These are phyloP conservation scores for Aphelinus certus DNA, from an alignment of 1,140 invertebrate species.

Conservation along the genomic window DNA sequence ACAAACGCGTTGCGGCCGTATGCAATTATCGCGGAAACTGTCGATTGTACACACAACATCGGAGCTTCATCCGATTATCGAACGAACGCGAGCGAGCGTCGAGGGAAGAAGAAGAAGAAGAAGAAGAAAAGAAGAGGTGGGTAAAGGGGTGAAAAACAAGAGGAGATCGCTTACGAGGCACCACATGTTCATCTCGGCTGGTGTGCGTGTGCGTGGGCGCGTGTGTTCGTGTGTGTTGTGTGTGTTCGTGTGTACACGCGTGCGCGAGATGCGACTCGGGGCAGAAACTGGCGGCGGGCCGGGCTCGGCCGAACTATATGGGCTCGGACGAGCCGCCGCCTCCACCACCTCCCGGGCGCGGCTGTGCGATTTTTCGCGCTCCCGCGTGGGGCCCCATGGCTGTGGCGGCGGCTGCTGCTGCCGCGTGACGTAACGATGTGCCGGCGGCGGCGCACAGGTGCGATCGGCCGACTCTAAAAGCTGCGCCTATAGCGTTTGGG, in stretches of 20 bases:
- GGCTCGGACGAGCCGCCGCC: conserved; percentile 46
- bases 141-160: too few relatives aligned
- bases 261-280: conserved; percentile 48
- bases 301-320: conserved; percentile 62
- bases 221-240: too few relatives aligned
- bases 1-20: too few relatives aligned
- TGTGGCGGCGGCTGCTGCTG: conserved; percentile 33
- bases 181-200: conserved; percentile 50
- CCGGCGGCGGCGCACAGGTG: conserved; percentile 33
- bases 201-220: conserved; percentile 6
- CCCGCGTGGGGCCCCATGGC: conserved; percentile 28
- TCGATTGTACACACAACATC: too few relatives aligned
- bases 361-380: conserved; percentile 46
- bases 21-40: too few relatives aligned
- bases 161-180: conserved; percentile 53
- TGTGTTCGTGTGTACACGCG: neutral
- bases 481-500: too few relatives aligned
- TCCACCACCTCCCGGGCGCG: conserved; percentile 42
- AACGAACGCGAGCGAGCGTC: too few relatives aligned
- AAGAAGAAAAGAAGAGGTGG: too few relatives aligned
- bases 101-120: too few relatives aligned
- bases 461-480: too few relatives aligned
- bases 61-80: too few relatives aligned
- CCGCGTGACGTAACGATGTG: conserved; percentile 46
- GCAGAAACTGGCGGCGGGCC: conserved; percentile 57